Evolutionary conservation across 2,113 vertebrate species (phyloP).

Genomic region (Melanostigma gelatinosum): DNA sequence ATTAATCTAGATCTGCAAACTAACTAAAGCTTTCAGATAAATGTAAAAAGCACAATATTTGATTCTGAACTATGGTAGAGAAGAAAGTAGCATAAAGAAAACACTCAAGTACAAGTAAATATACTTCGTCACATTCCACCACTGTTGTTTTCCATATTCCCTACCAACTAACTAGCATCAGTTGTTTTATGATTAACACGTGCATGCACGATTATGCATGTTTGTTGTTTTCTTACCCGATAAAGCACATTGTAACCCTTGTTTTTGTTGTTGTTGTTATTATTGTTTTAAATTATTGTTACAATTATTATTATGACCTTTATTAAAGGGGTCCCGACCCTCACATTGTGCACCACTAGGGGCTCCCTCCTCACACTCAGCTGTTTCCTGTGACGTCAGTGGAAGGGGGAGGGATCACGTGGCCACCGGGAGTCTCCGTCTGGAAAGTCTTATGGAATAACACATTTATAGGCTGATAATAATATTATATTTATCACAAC

Average conservation of each 20-base stretch:
- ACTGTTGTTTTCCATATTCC: neutral
- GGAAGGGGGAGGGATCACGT: conserved; percentile 24
- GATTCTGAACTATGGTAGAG: neutral
- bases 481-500: neutral
- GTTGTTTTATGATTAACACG: no score
- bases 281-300: neutral
- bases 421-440: neutral
- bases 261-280: neutral
- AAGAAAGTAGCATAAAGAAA: neutral
- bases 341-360: neutral
- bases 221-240: no score
- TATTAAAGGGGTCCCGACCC: neutral
- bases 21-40: neutral
- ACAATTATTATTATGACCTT: no score
- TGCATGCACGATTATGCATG: no score
- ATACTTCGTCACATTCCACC: neutral
- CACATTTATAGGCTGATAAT: conserved; percentile 7
- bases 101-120: neutral
- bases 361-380: neutral
- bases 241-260: no score
- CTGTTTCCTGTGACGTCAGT: conserved; percentile 52
- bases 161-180: no score
- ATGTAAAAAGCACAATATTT: neutral
- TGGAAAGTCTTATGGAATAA: conserved; percentile 59
- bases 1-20: neutral